Evolutionary conservation across 2,888 invertebrate genomes (phyloP).

Genomic region (Scelioninae gen. 1): DNA sequence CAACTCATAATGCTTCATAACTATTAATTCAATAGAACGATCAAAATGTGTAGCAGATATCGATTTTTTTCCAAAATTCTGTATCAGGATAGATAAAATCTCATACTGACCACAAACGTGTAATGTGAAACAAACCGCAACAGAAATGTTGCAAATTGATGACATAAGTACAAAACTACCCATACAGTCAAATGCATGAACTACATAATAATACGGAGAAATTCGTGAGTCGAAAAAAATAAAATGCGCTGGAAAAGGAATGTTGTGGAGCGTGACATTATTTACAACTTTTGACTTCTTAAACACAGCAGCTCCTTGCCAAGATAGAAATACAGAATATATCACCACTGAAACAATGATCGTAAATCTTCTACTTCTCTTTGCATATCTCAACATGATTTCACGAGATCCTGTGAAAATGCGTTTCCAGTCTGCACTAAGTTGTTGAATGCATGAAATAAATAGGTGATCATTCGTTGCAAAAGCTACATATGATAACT

Average conservation of each 20-base stretch:
- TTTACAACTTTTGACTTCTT: background rate
- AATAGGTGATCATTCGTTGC: background rate
- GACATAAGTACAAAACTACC: background rate
- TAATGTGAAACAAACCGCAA: slow-evolving; percentile 7
- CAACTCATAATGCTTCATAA: background rate
- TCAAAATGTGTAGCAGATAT: background rate
- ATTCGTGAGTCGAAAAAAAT: slow-evolving; percentile 18
- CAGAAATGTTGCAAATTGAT: background rate
- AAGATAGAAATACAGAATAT: slow-evolving; percentile 1
- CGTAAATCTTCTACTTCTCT: background rate
- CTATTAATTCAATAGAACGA: background rate
- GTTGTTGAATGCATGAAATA: slow-evolving; percentile 11
- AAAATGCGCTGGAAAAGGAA: slow-evolving; percentile 15
- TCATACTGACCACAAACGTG: slow-evolving; percentile 33
- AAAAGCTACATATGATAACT: slow-evolving; percentile 4
- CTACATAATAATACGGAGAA: slow-evolving; percentile 18
- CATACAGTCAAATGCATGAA: background rate
- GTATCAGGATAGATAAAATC: background rate
- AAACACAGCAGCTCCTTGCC: slow-evolving; percentile 24
- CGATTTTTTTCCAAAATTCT: background rate
- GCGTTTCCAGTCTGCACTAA: slow-evolving; percentile 10
- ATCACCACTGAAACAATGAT: background rate
- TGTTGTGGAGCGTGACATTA: slow-evolving; percentile 16
- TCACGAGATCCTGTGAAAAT: slow-evolving; percentile 16
- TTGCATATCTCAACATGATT: slow-evolving; percentile 25